Conservation (phyloP, 2,888 invertebrate species). For the Megalurothrips usitatus region DNA sequence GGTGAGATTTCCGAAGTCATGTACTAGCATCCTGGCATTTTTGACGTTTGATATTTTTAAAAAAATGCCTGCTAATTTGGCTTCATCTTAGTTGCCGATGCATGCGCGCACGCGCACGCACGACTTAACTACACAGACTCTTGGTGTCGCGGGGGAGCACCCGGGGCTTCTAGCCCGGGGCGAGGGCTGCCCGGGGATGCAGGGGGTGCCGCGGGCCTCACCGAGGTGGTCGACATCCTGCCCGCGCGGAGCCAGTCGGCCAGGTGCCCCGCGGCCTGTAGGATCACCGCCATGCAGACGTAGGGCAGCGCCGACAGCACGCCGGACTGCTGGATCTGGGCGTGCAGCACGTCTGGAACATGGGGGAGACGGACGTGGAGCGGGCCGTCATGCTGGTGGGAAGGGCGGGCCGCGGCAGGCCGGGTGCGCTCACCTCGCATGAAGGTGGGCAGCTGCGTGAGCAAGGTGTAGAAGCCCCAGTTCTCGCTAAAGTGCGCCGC, state of each 20-base stretch:
- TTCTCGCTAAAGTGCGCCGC: constrained; percentile 82
- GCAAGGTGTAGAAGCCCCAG: constrained; percentile 84
- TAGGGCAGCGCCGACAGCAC: constrained; percentile 83
- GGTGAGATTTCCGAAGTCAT: too few species aligned
- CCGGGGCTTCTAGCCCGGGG: too few species aligned
- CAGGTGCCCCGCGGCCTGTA: constrained; percentile 74
- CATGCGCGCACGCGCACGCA: too few species aligned
- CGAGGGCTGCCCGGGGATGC: too few species aligned
- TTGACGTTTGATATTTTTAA: too few species aligned
- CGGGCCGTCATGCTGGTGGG: not conserved
- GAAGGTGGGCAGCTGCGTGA: constrained; percentile 78
- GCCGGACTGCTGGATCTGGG: constrained; percentile 72
- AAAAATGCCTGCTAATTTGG: too few species aligned
- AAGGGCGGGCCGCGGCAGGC: too few species aligned
- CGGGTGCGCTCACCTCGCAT: constrained; percentile 59
- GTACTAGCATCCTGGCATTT: too few species aligned
- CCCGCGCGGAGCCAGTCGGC: constrained; percentile 72
- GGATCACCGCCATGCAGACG: constrained; percentile 75
- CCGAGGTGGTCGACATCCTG: constrained; percentile 66
- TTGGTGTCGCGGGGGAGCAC: too few species aligned
- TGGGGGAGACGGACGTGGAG: not conserved
- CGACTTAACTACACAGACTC: too few species aligned
- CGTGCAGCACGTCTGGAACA: constrained; percentile 62
- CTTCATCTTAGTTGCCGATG: too few species aligned
- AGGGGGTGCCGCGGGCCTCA: too few species aligned